Percentiles rank a stretch among this genome's conserved stretches.
Conservation (phyloP, 35 echinoderm and acorn worm species). For the Stichopus chloronotus region DNA sequence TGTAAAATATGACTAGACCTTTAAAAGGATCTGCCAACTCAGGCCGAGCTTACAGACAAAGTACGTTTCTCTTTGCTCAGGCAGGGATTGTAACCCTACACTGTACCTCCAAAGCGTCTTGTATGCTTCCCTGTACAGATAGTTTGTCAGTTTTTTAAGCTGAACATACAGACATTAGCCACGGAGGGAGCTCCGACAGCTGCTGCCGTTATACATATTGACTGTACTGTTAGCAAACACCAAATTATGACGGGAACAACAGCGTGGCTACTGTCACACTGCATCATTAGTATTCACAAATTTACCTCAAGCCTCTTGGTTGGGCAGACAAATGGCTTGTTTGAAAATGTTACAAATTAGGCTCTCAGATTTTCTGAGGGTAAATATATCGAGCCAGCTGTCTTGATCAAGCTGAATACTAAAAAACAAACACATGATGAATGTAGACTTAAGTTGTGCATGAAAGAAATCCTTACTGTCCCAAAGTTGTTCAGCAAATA, state of each 20-base stretch:
- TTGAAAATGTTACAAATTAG: background rate
- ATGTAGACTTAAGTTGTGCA: too few relatives aligned
- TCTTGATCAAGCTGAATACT: too few relatives aligned
- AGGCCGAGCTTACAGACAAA: background rate
- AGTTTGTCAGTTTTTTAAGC: constrained; percentile 1
- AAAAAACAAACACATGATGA: too few relatives aligned
- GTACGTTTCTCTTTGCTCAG: background rate
- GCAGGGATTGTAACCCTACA: background rate
- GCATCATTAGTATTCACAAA: constrained; percentile 10
- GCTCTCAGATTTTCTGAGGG: background rate
- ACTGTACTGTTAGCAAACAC: background rate
- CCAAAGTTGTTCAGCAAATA: too few relatives aligned
- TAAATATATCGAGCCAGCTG: too few relatives aligned
- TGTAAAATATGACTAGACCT: too few relatives aligned
- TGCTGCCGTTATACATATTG: background rate
- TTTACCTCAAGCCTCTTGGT: background rate
- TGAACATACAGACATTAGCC: background rate
- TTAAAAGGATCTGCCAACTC: background rate
- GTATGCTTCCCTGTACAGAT: background rate
- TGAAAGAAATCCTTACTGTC: too few relatives aligned
- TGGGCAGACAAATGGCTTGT: background rate
- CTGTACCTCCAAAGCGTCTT: background rate
- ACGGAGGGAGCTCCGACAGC: background rate
- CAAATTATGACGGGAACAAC: background rate
- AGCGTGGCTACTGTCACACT: background rate